Evolutionary conservation across 2,888 invertebrate species (phyloP).

Genomic region (Isoperla grammatica): DNA sequence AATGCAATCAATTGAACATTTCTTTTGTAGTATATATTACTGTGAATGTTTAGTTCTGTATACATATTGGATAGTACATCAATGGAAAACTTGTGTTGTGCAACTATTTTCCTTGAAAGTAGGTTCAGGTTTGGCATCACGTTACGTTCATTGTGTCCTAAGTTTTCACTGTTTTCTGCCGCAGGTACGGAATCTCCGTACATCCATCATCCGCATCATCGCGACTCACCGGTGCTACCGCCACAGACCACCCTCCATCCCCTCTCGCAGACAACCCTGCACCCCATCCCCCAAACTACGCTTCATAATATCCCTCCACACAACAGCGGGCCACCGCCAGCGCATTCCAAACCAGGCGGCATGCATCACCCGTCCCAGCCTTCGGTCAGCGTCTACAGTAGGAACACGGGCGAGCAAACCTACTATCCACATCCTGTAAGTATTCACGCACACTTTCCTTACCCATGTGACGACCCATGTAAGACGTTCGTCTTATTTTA

Average conservation of each 20-base stretch:
- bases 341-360: constrained; percentile 5
- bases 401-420: constrained; percentile 25
- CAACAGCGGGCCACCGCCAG: constrained; percentile 13
- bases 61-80: too few relatives aligned
- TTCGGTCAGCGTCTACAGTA: constrained; percentile 31
- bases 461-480: too few relatives aligned
- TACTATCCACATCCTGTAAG: constrained; percentile 7
- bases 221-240: constrained; percentile 23
- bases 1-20: too few relatives aligned
- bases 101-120: too few relatives aligned
- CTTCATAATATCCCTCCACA: constrained; percentile 10
- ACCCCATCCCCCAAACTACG: constrained; percentile 24
- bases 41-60: too few relatives aligned
- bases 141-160: too few relatives aligned
- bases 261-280: constrained; percentile 14
- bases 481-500: too few relatives aligned
- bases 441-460: too few relatives aligned
- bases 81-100: too few relatives aligned
- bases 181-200: constrained; percentile 12
- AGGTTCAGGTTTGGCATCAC: too few relatives aligned
- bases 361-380: constrained; percentile 25
- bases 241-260: constrained; percentile 23
- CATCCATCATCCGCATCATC: constrained; percentile 21
- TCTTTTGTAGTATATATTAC: too few relatives aligned
- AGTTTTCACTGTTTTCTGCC: too few relatives aligned